Base-by-base conservation (phyloP, 2,888 invertebrate genomes). In the Brachyptera putata region DNA sequence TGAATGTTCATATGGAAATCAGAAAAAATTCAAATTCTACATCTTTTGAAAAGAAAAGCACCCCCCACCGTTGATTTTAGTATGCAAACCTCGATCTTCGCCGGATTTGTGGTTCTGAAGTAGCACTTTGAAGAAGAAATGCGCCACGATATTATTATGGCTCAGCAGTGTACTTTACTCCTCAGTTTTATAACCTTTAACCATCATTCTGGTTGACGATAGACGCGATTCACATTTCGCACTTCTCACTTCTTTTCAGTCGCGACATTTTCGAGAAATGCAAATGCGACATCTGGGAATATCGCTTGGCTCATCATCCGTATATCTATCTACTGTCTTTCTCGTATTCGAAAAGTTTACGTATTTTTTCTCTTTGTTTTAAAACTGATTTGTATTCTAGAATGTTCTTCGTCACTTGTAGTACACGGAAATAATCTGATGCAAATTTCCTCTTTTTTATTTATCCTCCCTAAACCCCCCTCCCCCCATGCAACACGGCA, bases 381-480 rank as follows among this genome's bases (percentile, higher is more conserved):
- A 37, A n/a, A 16, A 22, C 57, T 63, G 63, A 61, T 63, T 63
- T 63, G 63, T 61, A 63, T 63, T 63, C 60, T 41, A 53, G 41
- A 41, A 53, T 49, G 50, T 36, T 53, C 13, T 49, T 53, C 59
- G 63, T 63, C 63, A 61, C 63, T 59, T 56, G 63, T 61, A 61
- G 49, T 58, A 57, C 61, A 24, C 41, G 59, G 48, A 48, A 61
- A 63, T 61, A 61, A 63, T 34, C 34, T 39, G 57, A 37, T 56
- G 62, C 56, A 57, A 62, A 62, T 62, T 34, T 62, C 57, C 49
- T 56, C 56, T 39, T 5, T 5, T 30, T 30, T 30, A n/a, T n/a
- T n/a, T n/a, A n/a, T n/a, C n/a, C n/a, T 11, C 30, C 5, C 30
- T 11, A 11, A 5, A 5, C 30, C 30, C 30, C 30, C 30, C 5